A percentile compares a stretch with the other conserved stretches of the same genome.
These are phyloP conservation scores for Xestoiulus laeticollis DNA, from an alignment of 2,888 invertebrate genomes.

Conservation along the genomic window DNA sequence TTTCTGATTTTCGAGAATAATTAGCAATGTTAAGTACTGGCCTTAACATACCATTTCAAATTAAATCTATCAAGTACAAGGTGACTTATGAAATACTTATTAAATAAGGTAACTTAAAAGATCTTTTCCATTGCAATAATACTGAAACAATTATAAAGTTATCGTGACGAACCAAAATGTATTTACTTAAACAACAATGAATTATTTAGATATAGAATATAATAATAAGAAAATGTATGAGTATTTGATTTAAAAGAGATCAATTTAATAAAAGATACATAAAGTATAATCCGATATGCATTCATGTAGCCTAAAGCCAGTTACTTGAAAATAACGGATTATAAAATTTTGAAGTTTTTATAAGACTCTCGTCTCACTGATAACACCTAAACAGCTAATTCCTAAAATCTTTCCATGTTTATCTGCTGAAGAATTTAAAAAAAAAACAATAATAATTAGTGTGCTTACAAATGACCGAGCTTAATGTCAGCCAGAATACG, in stretches of 20 bases:
- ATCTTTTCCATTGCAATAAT: background rate
- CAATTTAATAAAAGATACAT: background rate
- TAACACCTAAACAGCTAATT: background rate
- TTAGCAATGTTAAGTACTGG: background rate
- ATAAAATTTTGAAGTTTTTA: background rate
- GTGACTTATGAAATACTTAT: background rate
- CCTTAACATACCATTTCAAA: background rate
- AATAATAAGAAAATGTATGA: background rate
- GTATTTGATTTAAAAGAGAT: background rate
- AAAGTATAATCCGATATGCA: background rate
- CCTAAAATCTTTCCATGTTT: background rate
- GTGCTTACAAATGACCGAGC: background rate
- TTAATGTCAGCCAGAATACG: background rate
- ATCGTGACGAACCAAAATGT: background rate
- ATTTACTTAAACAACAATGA: conserved; percentile 5
- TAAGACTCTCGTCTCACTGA: background rate
- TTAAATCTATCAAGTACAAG: background rate
- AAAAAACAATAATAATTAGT: background rate
- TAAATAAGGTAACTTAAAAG: background rate
- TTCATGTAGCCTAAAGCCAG: background rate
- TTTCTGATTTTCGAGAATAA: background rate
- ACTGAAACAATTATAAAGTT: background rate
- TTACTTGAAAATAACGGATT: background rate
- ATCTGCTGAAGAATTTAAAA: background rate
- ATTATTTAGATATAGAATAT: background rate